phyloP scores from a whole-genome alignment of 2,888 invertebrate genomes.

The Ctenicera cuprea region DNA sequence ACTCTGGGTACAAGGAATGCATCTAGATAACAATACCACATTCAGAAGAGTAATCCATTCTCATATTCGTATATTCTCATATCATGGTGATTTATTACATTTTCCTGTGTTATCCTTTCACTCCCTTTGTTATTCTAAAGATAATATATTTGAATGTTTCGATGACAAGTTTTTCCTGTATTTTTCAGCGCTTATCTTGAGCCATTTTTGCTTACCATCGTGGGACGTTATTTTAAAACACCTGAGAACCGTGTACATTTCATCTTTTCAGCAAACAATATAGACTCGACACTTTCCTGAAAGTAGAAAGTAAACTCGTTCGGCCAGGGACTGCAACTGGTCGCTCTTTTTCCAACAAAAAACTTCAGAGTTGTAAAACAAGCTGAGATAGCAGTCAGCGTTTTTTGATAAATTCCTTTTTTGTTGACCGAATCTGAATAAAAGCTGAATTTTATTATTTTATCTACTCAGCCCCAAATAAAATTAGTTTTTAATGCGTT shows the following conservation, averaged over 20 bases:
- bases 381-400: conserved; percentile 29
- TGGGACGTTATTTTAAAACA: background rate
- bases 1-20: conserved; percentile 34
- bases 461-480: conserved; percentile 1
- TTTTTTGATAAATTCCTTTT: conserved; percentile 19
- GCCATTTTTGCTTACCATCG: too few species aligned
- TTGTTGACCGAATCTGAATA: conserved; percentile 27
- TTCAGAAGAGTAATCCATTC: conserved; percentile 41
- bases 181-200: background rate
- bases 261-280: conserved; percentile 3
- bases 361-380: conserved; percentile 1
- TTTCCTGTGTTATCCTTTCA: conserved; percentile 36
- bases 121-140: conserved; percentile 23
- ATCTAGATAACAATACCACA: conserved; percentile 39
- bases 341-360: background rate
- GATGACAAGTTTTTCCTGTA: conserved; percentile 25
- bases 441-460: conserved; percentile 24
- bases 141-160: conserved; percentile 34
- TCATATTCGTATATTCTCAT: conserved; percentile 37
- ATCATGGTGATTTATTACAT: conserved; percentile 41
- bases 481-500: conserved; percentile 5
- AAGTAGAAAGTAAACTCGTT: conserved; percentile 5
- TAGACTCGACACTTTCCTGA: conserved; percentile 2
- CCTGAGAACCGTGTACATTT: background rate
- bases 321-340: background rate